Evolutionary conservation across 2,888 invertebrate genomes (phyloP).

Genomic region (Mylabris sibirica): DNA sequence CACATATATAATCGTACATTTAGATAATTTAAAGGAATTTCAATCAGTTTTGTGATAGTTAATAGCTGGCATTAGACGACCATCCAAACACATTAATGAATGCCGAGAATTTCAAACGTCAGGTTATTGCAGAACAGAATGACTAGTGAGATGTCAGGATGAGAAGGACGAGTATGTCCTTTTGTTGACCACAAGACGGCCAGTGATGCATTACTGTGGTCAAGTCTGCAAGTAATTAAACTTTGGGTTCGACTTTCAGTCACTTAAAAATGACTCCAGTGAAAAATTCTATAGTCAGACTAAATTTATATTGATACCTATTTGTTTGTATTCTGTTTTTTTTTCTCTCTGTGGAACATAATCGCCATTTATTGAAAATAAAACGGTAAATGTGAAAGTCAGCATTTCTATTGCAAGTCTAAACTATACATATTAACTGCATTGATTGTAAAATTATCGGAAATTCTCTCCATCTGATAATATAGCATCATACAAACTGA

Average conservation of each 20-base stretch:
- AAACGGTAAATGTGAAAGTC: not conserved
- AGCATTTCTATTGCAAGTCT: not conserved
- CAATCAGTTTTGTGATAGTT: not conserved
- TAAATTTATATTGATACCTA: too few species aligned
- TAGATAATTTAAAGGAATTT: not conserved
- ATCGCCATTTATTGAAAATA: not conserved
- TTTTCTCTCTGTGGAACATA: not conserved
- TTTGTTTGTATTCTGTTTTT: too few species aligned
- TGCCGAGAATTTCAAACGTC: conserved; percentile 29
- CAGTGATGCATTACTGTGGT: conserved; percentile 37
- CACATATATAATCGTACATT: not conserved
- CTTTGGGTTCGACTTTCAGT: conserved; percentile 15
- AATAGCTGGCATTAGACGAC: not conserved
- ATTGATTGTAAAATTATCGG: conserved; percentile 8
- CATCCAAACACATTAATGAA: conserved; percentile 22
- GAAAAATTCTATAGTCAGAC: not conserved
- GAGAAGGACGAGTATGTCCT: conserved; percentile 34
- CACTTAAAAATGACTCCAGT: not conserved
- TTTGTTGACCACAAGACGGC: conserved; percentile 32
- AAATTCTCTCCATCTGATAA: not conserved
- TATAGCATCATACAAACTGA: not conserved
- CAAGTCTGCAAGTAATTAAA: conserved; percentile 35
- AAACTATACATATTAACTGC: not conserved
- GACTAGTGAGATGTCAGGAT: conserved; percentile 36
- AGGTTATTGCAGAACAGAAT: conserved; percentile 34